These are phyloP conservation scores for Macrobrachium nipponense DNA, from an alignment of 1,140 invertebrate genomes.

Conservation along the genomic window DNA sequence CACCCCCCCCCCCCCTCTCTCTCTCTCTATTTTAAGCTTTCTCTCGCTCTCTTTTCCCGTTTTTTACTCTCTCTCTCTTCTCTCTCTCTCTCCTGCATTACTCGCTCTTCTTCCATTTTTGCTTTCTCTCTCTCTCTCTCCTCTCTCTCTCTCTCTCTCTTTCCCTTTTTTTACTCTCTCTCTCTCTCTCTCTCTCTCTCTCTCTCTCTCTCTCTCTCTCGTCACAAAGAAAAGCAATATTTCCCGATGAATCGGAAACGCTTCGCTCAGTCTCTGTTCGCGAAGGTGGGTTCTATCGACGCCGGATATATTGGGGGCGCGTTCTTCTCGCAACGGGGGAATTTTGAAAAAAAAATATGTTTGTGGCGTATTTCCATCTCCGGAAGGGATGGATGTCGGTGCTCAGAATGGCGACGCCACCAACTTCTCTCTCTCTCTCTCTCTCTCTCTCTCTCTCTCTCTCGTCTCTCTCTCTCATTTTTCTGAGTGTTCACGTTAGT, in stretches of 20 bases:
- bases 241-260: too few species aligned
- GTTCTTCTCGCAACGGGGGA: too few species aligned
- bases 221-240: neutral
- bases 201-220: neutral
- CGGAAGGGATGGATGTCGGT: too few species aligned
- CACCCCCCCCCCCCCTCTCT: neutral
- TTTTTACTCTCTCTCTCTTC: neutral
- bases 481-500: neutral
- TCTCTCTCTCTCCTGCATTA: neutral
- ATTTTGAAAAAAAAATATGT: too few species aligned
- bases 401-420: too few species aligned
- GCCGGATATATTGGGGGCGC: too few species aligned
- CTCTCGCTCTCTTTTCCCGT: neutral
- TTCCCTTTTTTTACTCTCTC: neutral
- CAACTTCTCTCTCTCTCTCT: too few species aligned
- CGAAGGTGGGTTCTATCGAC: too few species aligned
- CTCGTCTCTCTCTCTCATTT: neutral
- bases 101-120: neutral
- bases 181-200: neutral
- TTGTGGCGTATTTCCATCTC: neutral
- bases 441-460: too few species aligned
- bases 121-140: neutral
- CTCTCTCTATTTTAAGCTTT: neutral
- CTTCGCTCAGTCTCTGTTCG: too few species aligned
- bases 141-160: neutral